Base-by-base conservation (phyloP, 1,140 invertebrate species). In the Oppia nitens region DNA sequence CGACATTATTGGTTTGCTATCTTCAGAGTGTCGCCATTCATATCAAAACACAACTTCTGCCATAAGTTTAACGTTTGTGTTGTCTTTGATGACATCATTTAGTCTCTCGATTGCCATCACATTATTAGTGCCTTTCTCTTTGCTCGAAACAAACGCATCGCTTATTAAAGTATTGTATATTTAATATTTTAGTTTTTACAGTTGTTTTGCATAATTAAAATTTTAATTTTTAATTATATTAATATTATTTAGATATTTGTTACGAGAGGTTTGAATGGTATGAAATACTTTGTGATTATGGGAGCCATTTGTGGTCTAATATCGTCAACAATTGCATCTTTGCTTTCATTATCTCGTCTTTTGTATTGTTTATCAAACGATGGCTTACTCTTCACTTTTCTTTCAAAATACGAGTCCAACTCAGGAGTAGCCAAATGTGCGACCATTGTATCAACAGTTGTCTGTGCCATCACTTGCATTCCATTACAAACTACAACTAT, bases 291-390 rank as follows among this genome's bases (percentile, higher is more conserved):
- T 52, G 50, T 11, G 17, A 52, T 24, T 24, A 9, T 40, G 17
- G 17, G 50, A 23, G 26, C 21, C 4, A 52, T 25, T 2, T 21
- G 23, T 24, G 26, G 12, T 23, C 17, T 24, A 24, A 24, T 21
- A 52, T 26, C 50, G 17, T 26, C 21, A 52, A 17, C 50, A 52
- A 52, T 52, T 4, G 50, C 21, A 4, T 26, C 26, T 29, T 20
- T 54, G 4, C 17, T 40, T 29, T 40, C 32, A 28, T 20, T 28
- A 21, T n/a, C 9, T 28, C 53, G 53, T 14, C 20, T 54, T 3
- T 4, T 54, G 32, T 54, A n/a, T 29, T 25, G 70, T 0, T 71
- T 74, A 69, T 68, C 72, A 0, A 64, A 65, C 23, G 73, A 74
- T 54, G 73, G 73, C 2, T 62, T 74, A 2, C 53, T 74, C 2